Base-by-base conservation (phyloP, 2,797 vertebrate genomes). In the Steatocranus sp. region DNA sequence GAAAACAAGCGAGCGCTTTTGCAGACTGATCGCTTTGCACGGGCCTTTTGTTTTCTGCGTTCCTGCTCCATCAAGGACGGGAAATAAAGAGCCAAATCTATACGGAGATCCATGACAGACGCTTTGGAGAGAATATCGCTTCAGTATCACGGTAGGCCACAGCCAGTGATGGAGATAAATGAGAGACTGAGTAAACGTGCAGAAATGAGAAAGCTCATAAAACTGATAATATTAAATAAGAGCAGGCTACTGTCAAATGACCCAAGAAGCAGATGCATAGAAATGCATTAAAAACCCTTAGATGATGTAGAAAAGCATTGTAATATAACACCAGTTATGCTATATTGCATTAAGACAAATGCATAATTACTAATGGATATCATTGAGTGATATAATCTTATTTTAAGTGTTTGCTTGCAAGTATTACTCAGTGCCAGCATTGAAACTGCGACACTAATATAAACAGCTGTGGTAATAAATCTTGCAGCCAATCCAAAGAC, bases 81-180 rank as follows among this genome's bases (percentile, higher is more conserved):
- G 78, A 89, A 63, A 75, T 25, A 50, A 27, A 20, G 78, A 32
- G 70, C 32, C 81, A 10, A 75, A 38, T 84, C 79, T 79, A 87
- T 17, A 68, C 58, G 78, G 17, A 78, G 80, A 81, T 90, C 86
- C 90, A 89, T 84, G 92, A 90, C 78, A 92, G 15, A 51, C 81
- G 84, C 63, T 76, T 48, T 46, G 88, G 78, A 48, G 1, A 18
- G 83, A 66, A 87, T 6, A 58, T 66, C 41, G 88, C 84, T 78
- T 87, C 83, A 81, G 83, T 43, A 75, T 89, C 87, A 90, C 84
- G 89, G 92, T 93, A 94, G 92, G 93, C 93, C 92, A 87, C 79
- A 41, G 73, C 11, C 79, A 83, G 15, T 46, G 41, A 53, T 70
- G 58, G 32, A 3, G 50, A 49, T 17, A 30, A 4, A 54, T 27